These are phyloP conservation scores for Trachurus trachurus DNA, from an alignment of 2,797 vertebrate genomes.

Conservation along the genomic window DNA sequence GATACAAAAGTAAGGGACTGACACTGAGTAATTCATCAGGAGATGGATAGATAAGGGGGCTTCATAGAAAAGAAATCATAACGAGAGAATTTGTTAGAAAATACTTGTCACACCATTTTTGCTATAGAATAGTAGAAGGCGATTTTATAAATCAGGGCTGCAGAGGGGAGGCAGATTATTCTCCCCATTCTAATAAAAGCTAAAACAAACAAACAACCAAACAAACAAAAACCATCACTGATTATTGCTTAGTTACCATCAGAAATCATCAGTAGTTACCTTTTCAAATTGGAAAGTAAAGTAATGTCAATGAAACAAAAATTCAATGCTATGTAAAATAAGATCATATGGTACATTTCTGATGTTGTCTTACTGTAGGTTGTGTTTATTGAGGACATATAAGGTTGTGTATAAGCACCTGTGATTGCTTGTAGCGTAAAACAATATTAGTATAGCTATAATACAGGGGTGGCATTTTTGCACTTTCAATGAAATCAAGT, in stretches of 20 bases:
- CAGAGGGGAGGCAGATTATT: neutral
- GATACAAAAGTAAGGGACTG: slow-evolving; percentile 4
- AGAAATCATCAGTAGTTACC: no score
- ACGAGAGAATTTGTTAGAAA: neutral
- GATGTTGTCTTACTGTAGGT: neutral
- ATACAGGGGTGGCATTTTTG: slow-evolving; percentile 17
- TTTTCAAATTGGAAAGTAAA: neutral
- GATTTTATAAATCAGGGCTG: slow-evolving; percentile 7
- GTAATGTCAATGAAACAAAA: neutral
- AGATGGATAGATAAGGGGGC: neutral
- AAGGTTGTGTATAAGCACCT: neutral
- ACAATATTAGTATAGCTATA: neutral
- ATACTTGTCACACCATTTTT: slow-evolving; percentile 1
- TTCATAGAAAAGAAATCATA: neutral
- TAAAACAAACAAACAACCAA: neutral
- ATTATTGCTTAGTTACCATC: neutral
- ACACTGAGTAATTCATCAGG: slow-evolving; percentile 1
- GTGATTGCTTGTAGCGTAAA: neutral
- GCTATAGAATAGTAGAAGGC: neutral
- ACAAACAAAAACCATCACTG: neutral
- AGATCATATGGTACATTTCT: neutral
- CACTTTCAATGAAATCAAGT: slow-evolving; percentile 22
- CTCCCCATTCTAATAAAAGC: neutral
- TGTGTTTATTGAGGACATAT: slow-evolving; percentile 1
- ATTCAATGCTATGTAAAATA: neutral